phyloP scores from a whole-genome alignment of 2,113 vertebrate species.

The Empidonax alnorum region DNA sequence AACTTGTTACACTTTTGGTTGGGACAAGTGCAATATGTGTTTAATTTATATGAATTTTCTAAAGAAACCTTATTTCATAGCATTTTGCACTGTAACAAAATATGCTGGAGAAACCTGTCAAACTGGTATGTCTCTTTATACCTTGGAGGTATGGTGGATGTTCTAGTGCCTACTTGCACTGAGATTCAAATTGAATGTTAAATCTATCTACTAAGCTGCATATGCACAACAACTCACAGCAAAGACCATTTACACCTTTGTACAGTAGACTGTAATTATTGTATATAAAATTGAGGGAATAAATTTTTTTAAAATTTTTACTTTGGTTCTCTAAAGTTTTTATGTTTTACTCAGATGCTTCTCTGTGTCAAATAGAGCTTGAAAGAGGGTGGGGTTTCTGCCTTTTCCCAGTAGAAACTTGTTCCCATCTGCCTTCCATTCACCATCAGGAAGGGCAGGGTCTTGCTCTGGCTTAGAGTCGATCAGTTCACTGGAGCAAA shows the following conservation, averaged over 20 bases:
- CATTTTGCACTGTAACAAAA: conserved; percentile 62
- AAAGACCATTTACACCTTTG: conserved; percentile 61
- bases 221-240: conserved; percentile 51
- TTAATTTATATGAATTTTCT: conserved; percentile 57
- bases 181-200: conserved; percentile 74
- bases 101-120: conserved; percentile 62
- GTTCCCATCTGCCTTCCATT: neutral
- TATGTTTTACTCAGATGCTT: neutral
- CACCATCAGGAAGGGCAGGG: neutral
- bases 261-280: conserved; percentile 56
- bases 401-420: neutral
- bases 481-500: neutral
- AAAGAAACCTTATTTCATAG: neutral
- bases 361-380: neutral
- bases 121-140: conserved; percentile 66
- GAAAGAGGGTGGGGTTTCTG: neutral
- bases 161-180: conserved; percentile 65
- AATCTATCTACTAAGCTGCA: conserved; percentile 60
- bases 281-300: conserved; percentile 57
- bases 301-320: conserved; percentile 19
- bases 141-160: conserved; percentile 68
- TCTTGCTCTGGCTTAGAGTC: neutral
- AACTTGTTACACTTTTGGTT: conserved; percentile 35
- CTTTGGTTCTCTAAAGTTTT: neutral
- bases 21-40: conserved; percentile 74